Evolutionary conservation across 2,797 vertebrate species (phyloP), one percentile per base, ranked within the genome.

Genomic region (Eospalax fontanierii): DNA sequence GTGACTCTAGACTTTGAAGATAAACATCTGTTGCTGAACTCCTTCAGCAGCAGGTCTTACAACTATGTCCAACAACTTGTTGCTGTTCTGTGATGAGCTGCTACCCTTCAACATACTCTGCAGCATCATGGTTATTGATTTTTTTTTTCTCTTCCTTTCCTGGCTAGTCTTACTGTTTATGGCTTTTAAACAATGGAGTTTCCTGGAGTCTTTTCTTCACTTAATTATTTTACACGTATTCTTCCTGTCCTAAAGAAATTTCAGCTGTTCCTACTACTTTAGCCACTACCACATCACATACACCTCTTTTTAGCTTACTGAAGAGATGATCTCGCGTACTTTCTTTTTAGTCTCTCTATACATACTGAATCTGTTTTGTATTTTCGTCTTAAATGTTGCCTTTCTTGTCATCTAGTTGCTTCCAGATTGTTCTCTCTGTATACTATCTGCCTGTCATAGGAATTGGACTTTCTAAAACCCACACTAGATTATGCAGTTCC

Each of bases 381-480:
- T 71, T 78, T 87, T 46, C 89, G 38, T n/a, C 68, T 65, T 83
- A 43, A 86, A 81, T 21, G 14, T 86, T 59, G 15, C 75, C 68
- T 93, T 90, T 70, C 66, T 21, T 10, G 3, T 50, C 10, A 2
- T 26, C 14, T 4, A n/a, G 30, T n/a, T 12, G 18, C 73, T 76
- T 81, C 18, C 74, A 33, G 26, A 18, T 30, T 76, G 21, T 6
- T 89, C 7, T 89, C 7, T 89, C 54, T 2, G 24, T n/a, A 1
- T 43, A n/a, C 10, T 46, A 0, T 57, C 30, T 66, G 50, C 2
- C 28, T 38, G 66, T 28, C 50, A 38, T 75, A 50, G 57, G 63
- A 90, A 26, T 54, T 57, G 59, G 46, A 30, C 38, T 90, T 91
- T 75, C 81, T 87, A 75, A 91, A 91, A 71, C 5, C n/a, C 40